Evolutionary conservation across 2,888 invertebrate genomes (phyloP), one percentile per base, ranked within the genome.

Genomic region (Napeogenes sylphis): DNA sequence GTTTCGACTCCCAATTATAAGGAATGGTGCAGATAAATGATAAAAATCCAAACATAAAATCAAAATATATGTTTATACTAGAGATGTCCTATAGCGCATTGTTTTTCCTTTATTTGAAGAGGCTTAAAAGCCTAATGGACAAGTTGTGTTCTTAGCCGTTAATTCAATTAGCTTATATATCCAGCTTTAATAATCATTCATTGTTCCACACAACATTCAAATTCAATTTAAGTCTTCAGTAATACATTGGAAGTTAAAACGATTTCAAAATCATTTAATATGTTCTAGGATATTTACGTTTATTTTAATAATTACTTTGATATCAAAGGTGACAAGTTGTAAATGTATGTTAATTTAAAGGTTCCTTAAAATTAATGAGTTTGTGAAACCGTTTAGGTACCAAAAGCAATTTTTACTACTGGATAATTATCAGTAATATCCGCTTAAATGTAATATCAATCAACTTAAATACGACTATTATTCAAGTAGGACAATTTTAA

Each of bases 101-200:
- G 71, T 72, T 74, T 73, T 75, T 73, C 21, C 21, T 74, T 82
- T 84, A 83, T 82, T 79, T 79, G 71, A 72, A 78, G 73, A 76
- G 75, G 66, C 63, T 75, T 30, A 42, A 35, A 12, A 3, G 42
- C 10, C 42, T 88, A 89, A 89, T 90, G 87, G 85, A 84, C 74
- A 83, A 82, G 82, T 78, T 84, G 77, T 88, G 87, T 86, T 83
- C 76, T 70, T 69, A 76, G 68, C 77, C 83, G 89, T 83, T 88
- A 87, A 88, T 87, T 87, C 75, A 84, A 89, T 90, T 89, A 90
- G 82, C 78, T 73, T 65, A 67, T 60, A 61, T 71, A 71, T 73
- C 73, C 79, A 78, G 51, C 64, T 65, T 71, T 79, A 80, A 81
- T 85, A 81, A 84, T 84, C 80, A 74, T 70, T 80, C 82, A 82